Evolutionary conservation across 2,888 invertebrate species (phyloP).

Genomic region (Watsonalla cultraria): DNA sequence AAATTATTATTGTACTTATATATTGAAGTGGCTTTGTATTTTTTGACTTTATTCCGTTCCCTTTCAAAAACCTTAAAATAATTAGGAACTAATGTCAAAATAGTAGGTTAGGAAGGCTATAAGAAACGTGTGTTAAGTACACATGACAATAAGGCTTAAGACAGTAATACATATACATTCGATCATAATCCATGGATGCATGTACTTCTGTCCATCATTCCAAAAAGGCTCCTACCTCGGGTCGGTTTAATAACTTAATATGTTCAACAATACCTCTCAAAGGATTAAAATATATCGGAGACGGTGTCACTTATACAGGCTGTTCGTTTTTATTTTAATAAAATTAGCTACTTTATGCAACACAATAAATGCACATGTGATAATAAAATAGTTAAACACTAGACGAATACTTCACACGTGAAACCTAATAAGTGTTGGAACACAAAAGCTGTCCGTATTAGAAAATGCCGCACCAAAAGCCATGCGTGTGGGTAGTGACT

Average conservation of each 20-base stretch:
- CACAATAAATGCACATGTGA: constrained; percentile 1
- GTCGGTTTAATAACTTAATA: constrained; percentile 61
- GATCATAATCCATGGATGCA: constrained; percentile 70
- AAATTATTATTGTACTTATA: constrained; percentile 44
- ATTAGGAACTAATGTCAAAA: constrained; percentile 73
- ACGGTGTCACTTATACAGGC: constrained; percentile 21
- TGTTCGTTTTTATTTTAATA: constrained; percentile 7
- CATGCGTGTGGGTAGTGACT: constrained; percentile 65
- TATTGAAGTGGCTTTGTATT: constrained; percentile 30
- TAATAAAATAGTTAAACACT: constrained; percentile 4
- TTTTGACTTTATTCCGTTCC: constrained; percentile 29
- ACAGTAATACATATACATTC: constrained; percentile 65
- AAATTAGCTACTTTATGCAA: not conserved
- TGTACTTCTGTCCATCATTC: constrained; percentile 48
- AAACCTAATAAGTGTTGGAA: constrained; percentile 30
- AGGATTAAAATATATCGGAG: constrained; percentile 40
- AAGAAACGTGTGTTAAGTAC: constrained; percentile 59
- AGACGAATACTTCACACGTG: constrained; percentile 14
- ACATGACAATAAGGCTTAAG: constrained; percentile 52
- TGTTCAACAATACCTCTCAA: constrained; percentile 54
- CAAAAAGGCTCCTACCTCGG: constrained; percentile 38
- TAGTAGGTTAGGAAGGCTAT: constrained; percentile 49
- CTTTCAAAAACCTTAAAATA: constrained; percentile 59
- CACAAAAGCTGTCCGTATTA: constrained; percentile 31
- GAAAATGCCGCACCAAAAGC: constrained; percentile 33